Evolutionary conservation across 2,888 invertebrate genomes (phyloP), one percentile per base, ranked within the genome.

Genomic region (Polydrusus cervinus): DNA sequence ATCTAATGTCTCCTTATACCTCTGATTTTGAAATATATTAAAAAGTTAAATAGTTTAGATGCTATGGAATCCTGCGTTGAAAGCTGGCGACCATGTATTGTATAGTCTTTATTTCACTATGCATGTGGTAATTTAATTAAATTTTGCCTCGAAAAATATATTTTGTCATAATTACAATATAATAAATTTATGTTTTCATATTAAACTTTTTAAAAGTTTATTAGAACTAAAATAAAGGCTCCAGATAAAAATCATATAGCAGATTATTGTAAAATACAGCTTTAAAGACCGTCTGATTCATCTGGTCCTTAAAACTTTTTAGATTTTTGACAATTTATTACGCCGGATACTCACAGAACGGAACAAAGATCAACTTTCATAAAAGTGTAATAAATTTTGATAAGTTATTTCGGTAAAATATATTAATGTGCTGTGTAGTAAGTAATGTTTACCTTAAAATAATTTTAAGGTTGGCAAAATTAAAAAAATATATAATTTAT

Each of bases 351-450:
- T 74, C 74, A 64, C 61, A 62, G 75, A 67, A 71, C 71, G 75
- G 75, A 75, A 75, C 75, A 75, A 75, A 71, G 75, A 71, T 75
- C 75, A 71, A 75, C 75, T 75, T 75, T 75, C 75, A 66, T 71
- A 75, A 71, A 75, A 75, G 75, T 75, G 75, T 71, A 51, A 71
- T 75, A 75, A 75, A 75, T 75, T 75, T 71, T 75, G 70, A 75
- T 75, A 75, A 74, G 71, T 75, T 75, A 75, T 75, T 75, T 75
- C 75, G 20, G 34, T 70, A 75, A 67, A 65, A 66, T 71, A 75
- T 75, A 65, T 75, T 74, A 74, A 74, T 74, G 70, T 60, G 69
- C n/a, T 14, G 53, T 14, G 53, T 73, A 67, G 60, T 40, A 57
- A 11, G 66, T 55, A 47, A 73, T 73, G 66, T 55, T 65, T 18